Conservation (phyloP, 2,888 invertebrate species). For the Silvanus unidentatus region DNA sequence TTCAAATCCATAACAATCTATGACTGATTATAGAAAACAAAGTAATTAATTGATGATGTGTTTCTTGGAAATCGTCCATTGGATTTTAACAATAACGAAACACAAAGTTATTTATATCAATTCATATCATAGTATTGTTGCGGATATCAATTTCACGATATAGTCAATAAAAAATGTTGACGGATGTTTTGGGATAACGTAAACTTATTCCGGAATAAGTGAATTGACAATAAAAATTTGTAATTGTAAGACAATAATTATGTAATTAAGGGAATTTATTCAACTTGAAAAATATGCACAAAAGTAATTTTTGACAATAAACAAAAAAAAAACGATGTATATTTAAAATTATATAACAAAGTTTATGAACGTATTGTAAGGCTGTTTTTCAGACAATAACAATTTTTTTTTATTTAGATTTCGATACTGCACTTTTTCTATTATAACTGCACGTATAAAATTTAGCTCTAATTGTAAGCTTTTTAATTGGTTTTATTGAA, state of each 20-base stretch:
- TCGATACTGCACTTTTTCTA: no score
- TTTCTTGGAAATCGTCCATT: background rate
- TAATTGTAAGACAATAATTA: conserved; percentile 2
- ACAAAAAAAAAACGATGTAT: no score
- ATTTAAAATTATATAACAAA: no score
- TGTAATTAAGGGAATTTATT: background rate
- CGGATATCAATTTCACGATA: background rate
- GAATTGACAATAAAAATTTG: conserved; percentile 1
- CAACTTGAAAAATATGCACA: conserved; percentile 24
- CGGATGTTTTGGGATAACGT: background rate
- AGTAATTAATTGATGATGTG: background rate
- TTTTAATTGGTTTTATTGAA: no score
- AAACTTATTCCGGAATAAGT: background rate
- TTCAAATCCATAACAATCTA: conserved; percentile 10
- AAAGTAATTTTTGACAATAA: conserved; percentile 31
- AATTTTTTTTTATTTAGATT: no score
- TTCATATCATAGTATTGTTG: background rate
- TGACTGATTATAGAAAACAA: conserved; percentile 27
- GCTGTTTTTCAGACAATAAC: conserved; percentile 10
- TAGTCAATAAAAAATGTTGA: background rate
- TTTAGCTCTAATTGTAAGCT: no score
- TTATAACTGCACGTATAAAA: no score
- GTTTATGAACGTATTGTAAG: conserved; percentile 1
- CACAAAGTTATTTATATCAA: background rate
- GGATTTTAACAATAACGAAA: background rate